These are phyloP conservation scores for Bufo bufo DNA, from an alignment of 2,113 vertebrate species.

Conservation along the genomic window DNA sequence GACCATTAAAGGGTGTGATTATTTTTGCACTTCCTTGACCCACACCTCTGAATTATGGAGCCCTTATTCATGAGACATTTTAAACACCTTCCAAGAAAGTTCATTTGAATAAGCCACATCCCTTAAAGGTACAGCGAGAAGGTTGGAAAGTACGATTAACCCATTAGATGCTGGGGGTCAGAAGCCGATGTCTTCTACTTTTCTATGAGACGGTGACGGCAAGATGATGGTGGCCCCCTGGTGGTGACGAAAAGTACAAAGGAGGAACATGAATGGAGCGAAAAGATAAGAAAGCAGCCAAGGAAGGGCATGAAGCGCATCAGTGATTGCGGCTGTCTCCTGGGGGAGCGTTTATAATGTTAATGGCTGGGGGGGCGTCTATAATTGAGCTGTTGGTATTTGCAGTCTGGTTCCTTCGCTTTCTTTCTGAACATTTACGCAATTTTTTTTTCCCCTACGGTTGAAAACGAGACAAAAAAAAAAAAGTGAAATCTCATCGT, in stretches of 20 bases:
- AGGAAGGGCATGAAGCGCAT: not conserved
- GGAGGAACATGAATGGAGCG: conserved; percentile 18
- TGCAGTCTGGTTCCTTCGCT: conserved; percentile 19
- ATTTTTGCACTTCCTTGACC: not conserved
- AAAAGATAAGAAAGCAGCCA: conserved; percentile 13
- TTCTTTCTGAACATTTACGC: conserved; percentile 30
- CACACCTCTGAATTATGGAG: no score
- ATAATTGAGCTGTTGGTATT: conserved; percentile 57
- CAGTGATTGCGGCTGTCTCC: conserved; percentile 7
- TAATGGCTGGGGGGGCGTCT: conserved; percentile 44
- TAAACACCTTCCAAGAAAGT: not conserved
- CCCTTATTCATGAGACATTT: not conserved
- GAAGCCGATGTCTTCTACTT: not conserved
- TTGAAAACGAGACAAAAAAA: not conserved
- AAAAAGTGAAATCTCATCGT: not conserved
- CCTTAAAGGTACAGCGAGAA: not conserved
- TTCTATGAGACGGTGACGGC: not conserved
- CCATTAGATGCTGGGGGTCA: not conserved
- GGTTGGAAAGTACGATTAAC: not conserved
- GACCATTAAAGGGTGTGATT: not conserved
- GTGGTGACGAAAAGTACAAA: not conserved
- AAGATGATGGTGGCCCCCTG: not conserved
- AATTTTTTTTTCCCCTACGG: conserved; percentile 18
- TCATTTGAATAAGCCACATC: not conserved
- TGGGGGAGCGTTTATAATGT: conserved; percentile 48